Base-by-base conservation (phyloP, 2,888 invertebrate species). In the Syrphus vitripennis region DNA sequence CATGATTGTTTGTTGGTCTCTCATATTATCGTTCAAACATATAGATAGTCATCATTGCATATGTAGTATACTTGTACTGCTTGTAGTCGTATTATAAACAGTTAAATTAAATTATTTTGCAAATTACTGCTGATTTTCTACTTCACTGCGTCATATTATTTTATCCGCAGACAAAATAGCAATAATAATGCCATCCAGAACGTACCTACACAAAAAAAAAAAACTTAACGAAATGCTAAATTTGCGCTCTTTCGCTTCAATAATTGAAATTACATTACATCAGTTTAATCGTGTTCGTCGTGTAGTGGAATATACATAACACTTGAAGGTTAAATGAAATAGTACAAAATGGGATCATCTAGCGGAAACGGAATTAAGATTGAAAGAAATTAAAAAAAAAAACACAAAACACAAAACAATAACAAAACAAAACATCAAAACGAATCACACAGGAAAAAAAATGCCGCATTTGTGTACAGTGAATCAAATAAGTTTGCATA, bases 221-320 rank as follows among this genome's bases (percentile, higher is more conserved):
- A 34, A 45, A 45, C 40, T 63, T 40, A 31, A 45, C 81, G 77
- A 50, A 67, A 74, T 74, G 63, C 79, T 83, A 69, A 80, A 75
- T 80, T 79, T 61, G 69, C 63, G 74, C 83, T 83, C 79, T 79
- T 83, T 79, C 70, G 65, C 69, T 83, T 80, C 69, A 83, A 80
- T 83, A 79, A 83, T 83, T 83, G 83, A 80, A 83, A 83, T 79
- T 83, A 83, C 83, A 83, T 79, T 83, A 83, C 83, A 83, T 79
- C 79, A 79, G 65, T 75, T 83, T 75, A 83, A 75, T 71, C 70
- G 74, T 71, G 71, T 77, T 72, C 50, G 67, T 71, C 65, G 40
- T 67, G 14, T 9, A 12, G n/a, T n/a, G n/a, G n/a, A 12, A 48
- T 9, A 12, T 29, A 37, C 21, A 57, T n/a, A 31, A 16, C 16